Conservation (phyloP, 2,797 vertebrate genomes). For the Limnodromus scolopaceus region DNA sequence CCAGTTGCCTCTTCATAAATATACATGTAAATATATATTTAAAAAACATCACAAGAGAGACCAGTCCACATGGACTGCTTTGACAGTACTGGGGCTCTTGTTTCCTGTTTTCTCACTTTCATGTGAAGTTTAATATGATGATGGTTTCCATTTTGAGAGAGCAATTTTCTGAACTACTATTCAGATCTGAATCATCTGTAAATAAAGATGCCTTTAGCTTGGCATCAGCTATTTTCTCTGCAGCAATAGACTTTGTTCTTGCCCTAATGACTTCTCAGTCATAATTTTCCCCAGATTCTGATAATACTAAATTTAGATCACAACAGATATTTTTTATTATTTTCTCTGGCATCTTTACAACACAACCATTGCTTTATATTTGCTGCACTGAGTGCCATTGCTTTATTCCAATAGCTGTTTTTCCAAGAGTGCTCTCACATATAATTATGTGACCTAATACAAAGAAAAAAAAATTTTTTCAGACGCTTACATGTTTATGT, state of each 20-base stretch:
- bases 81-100: neutral
- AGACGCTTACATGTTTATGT: neutral
- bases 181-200: neutral
- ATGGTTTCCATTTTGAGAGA: constrained; percentile 34
- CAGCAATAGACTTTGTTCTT: constrained; percentile 35
- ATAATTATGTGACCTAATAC: neutral
- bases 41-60: accelerated
- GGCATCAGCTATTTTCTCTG: constrained; percentile 1
- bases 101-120: neutral
- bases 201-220: constrained; percentile 21
- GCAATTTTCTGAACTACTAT: constrained; percentile 1
- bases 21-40: neutral
- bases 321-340: constrained; percentile 35
- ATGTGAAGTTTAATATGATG: neutral
- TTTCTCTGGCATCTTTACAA: constrained; percentile 5
- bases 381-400: neutral
- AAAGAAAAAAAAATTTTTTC: neutral
- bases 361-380: neutral
- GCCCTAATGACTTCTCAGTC: neutral
- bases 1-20: neutral
- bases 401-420: neutral
- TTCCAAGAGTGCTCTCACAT: neutral
- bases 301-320: constrained; percentile 55
- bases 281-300: constrained; percentile 27
- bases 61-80: neutral